Base-by-base conservation (phyloP, 2,888 invertebrate species). In the Acrobasis suavella region DNA sequence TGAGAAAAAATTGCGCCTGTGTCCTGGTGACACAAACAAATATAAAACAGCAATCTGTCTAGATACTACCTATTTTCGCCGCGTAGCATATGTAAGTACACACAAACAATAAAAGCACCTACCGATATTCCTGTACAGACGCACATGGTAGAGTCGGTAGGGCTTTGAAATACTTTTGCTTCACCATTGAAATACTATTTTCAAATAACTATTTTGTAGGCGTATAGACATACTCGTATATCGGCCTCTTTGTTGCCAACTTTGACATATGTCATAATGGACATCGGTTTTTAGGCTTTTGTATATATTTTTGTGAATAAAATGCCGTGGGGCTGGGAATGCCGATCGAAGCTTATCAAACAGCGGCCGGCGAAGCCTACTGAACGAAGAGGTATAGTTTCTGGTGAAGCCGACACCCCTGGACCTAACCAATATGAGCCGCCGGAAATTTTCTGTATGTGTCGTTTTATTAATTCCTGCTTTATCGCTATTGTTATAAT, bases 271-370 rank as follows among this genome's bases (percentile, higher is more conserved):
- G 58, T 58, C 58, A 49, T 46, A 22, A n/a, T 14, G 17, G 46
- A 46, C 14, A 46, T 2, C 12, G 17, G 22, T 49, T 58, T 58
- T n/a, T 54, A 52, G 17, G 16, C 7, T 39, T 42, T 61, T 42
- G 9, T 49, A 54, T 46, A 12, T 42, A 54, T 42, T 49, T 54
- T 61, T 50, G 38, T 9, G 50, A 32, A 42, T 12, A 58, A 61
- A 22, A 87, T 89, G 90, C 86, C 88, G 52, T 87, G 80, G 84
- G 85, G 87, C 42, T 87, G 81, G 77, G 87, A 86, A 69, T 91
- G 91, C 62, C 78, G 83, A 65, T 68, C 80, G 0, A 85, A 79
- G 65, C 65, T 85, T 50, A 64, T 91, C 17, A 91, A 88, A 64
- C 91, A 91, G 67, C 63, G 79, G 15, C 80, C 83, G 9, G 17